Conservation (phyloP, 2,888 invertebrate species). For the Aplocera efformata region DNA sequence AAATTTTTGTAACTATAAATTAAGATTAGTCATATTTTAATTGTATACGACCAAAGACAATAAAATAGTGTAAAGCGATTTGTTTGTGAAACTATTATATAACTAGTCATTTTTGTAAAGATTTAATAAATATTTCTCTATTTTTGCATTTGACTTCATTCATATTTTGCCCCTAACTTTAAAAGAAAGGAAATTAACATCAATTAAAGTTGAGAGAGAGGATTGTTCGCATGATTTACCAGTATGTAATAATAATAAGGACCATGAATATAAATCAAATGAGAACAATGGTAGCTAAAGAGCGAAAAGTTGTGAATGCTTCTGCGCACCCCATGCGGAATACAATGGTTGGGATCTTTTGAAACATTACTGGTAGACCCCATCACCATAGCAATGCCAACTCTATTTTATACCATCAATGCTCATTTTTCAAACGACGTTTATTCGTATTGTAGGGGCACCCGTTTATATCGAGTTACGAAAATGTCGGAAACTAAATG, state of each 20-base stretch:
- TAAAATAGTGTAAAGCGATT: slow-evolving; percentile 41
- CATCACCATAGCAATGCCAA: slow-evolving; percentile 5
- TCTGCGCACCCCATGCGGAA: slow-evolving; percentile 60
- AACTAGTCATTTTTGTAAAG: slow-evolving; percentile 62
- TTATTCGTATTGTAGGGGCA: slow-evolving; percentile 52
- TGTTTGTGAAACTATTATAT: slow-evolving; percentile 50
- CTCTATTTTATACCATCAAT: slow-evolving; percentile 28
- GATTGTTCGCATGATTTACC: slow-evolving; percentile 67
- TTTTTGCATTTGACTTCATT: slow-evolving; percentile 30
- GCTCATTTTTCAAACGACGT: slow-evolving; percentile 7
- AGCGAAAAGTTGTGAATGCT: slow-evolving; percentile 78
- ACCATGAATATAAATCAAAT: slow-evolving; percentile 80
- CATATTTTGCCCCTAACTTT: slow-evolving; percentile 18
- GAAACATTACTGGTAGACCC: slow-evolving; percentile 34
- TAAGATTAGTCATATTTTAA: slow-evolving; percentile 13
- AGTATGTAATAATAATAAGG: slow-evolving; percentile 66
- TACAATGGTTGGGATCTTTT: slow-evolving; percentile 57
- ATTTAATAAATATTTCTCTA: slow-evolving; percentile 40
- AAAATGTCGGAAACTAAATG: slow-evolving; percentile 63
- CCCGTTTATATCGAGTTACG: slow-evolving; percentile 70
- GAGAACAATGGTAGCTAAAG: slow-evolving; percentile 74
- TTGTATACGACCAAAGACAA: slow-evolving; percentile 50
- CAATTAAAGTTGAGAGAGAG: slow-evolving; percentile 46
- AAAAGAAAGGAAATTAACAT: slow-evolving; percentile 19
- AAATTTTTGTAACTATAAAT: slow-evolving; percentile 13